Percentiles rank a stretch among this genome's conserved stretches.
These are phyloP conservation scores for Halcyon chelicuti DNA, from an alignment of 2,797 vertebrate species.

Conservation along the genomic window DNA sequence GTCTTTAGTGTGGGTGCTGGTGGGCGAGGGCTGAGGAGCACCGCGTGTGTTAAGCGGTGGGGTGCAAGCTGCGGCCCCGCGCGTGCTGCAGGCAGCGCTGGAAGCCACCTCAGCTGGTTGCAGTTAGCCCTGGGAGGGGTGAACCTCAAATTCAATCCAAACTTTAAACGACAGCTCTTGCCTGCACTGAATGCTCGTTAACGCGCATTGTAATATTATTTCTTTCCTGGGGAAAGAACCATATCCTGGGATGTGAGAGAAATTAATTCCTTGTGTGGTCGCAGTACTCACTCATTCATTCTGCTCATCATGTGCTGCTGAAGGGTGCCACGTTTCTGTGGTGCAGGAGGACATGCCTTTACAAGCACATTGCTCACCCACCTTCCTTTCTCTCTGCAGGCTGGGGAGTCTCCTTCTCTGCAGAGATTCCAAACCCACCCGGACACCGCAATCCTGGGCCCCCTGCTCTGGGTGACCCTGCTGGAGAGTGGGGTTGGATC, in stretches of 20 bases:
- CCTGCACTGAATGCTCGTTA: neutral
- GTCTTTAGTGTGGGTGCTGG: fast-evolving
- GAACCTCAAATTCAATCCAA: neutral
- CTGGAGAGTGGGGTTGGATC: neutral
- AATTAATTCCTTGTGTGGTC: neutral
- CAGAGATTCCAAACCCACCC: neutral
- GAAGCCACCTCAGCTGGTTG: neutral
- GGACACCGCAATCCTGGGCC: neutral
- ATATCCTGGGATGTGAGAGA: slow-evolving; percentile 17
- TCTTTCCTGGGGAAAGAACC: slow-evolving; percentile 38
- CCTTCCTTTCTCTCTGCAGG: neutral
- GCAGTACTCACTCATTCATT: neutral
- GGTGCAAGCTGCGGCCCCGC: fast-evolving
- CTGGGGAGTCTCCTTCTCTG: neutral
- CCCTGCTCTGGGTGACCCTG: neutral
- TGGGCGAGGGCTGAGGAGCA: neutral
- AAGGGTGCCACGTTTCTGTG: neutral
- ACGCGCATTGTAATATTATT: neutral
- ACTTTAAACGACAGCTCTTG: neutral
- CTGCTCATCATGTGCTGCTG: neutral
- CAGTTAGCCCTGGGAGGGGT: neutral
- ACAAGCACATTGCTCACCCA: neutral
- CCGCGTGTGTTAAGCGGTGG: neutral
- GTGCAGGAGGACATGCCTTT: neutral
- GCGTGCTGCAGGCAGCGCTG: neutral